phyloP scores from a whole-genome alignment of 2,797 vertebrate species.

The Neosalanx taihuensis region DNA sequence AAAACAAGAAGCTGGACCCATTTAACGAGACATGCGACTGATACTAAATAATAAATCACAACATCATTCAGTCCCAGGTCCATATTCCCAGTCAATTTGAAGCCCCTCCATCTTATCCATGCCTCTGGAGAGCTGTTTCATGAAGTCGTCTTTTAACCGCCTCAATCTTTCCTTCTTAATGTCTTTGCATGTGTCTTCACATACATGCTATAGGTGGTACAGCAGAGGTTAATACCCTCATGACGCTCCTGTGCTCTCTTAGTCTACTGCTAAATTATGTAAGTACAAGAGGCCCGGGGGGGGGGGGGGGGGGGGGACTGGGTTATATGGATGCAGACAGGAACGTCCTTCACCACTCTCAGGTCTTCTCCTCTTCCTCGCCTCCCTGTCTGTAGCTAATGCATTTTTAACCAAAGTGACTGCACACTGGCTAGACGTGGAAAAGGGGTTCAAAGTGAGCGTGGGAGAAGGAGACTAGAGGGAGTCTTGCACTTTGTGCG shows the following conservation, averaged over 20 bases:
- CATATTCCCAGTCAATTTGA: constrained; percentile 10
- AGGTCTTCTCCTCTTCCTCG: background rate
- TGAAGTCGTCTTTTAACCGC: constrained; percentile 21
- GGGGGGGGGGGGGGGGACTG: background rate
- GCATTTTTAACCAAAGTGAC: background rate
- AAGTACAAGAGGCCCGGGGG: constrained; percentile 24
- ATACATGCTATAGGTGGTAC: constrained; percentile 15
- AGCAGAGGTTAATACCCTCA: constrained; percentile 36
- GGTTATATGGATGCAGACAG: background rate
- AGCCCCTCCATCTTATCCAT: constrained; percentile 33
- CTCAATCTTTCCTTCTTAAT: constrained; percentile 21
- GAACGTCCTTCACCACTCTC: background rate
- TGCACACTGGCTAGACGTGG: background rate
- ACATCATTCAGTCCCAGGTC: background rate
- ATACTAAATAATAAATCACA: constrained; percentile 40
- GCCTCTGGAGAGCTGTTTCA: constrained; percentile 36
- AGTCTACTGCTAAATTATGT: constrained; percentile 54
- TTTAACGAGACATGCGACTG: background rate
- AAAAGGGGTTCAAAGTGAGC: background rate
- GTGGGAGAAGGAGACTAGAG: too few relatives aligned
- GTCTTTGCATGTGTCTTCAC: constrained; percentile 19
- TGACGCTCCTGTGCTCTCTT: constrained; percentile 5
- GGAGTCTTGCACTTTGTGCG: background rate
- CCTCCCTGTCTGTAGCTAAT: background rate
- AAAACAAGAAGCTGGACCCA: constrained; percentile 1